Conservation (phyloP, 2,888 invertebrate species). For the Eupithecia inturbata region DNA sequence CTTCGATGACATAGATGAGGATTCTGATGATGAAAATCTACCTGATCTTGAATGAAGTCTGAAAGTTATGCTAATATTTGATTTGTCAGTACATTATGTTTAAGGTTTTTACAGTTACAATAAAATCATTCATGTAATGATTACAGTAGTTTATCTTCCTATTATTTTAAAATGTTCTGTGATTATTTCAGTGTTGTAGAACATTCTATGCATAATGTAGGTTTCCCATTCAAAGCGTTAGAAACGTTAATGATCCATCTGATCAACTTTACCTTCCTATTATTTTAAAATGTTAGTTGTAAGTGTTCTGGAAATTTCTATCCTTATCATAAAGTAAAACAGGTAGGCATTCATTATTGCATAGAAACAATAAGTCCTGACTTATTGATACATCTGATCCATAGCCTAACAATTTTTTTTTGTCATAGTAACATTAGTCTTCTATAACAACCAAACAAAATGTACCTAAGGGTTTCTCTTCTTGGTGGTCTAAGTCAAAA, state of each 20-base stretch:
- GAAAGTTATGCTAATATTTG: constrained; percentile 56
- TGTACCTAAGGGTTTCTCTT: not conserved
- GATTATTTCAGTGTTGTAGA: not conserved
- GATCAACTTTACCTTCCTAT: constrained; percentile 8
- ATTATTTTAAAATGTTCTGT: not conserved
- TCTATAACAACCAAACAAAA: not conserved
- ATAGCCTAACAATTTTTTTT: not conserved
- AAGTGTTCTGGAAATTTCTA: too few relatives aligned
- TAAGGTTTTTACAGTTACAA: constrained; percentile 83
- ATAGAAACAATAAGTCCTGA: too few relatives aligned
- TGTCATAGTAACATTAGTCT: not conserved
- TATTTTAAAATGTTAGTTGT: not conserved
- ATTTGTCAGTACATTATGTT: constrained; percentile 75
- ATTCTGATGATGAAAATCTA: constrained; percentile 92
- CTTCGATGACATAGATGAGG: constrained; percentile 90
- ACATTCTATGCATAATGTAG: not conserved
- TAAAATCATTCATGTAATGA: constrained; percentile 60
- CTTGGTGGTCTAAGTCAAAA: too few relatives aligned
- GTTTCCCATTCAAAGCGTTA: not conserved
- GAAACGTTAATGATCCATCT: not conserved
- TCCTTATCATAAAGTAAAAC: too few relatives aligned
- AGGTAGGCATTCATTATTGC: too few relatives aligned
- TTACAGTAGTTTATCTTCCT: constrained; percentile 17
- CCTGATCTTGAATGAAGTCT: constrained; percentile 88
- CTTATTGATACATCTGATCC: too few relatives aligned